A percentile compares a stretch with the other conserved stretches of the same genome.
These are phyloP conservation scores for Isaurus tuberculatus DNA, from an alignment of 92 coral and sea anemone species.

Conservation along the genomic window DNA sequence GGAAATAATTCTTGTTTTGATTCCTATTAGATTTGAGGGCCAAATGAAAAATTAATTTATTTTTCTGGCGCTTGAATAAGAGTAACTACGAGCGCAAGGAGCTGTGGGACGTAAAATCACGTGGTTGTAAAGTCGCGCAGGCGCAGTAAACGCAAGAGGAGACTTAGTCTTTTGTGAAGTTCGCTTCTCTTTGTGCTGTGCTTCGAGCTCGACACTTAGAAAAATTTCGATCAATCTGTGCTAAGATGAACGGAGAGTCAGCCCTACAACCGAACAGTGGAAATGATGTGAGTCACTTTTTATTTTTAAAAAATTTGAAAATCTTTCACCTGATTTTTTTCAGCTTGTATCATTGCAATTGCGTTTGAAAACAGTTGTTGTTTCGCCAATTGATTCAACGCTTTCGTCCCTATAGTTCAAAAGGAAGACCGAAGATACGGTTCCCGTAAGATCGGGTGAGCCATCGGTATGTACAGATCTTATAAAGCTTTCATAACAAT, in stretches of 20 bases:
- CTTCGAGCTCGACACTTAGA: slow-evolving; percentile 96
- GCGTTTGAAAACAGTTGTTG: slow-evolving; percentile 23
- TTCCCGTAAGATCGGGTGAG: slow-evolving; percentile 53
- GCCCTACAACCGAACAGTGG: slow-evolving; percentile 44
- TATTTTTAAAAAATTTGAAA: neutral
- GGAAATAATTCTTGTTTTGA: too few species aligned
- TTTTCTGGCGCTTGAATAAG: too few species aligned
- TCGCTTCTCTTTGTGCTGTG: slow-evolving; percentile 76
- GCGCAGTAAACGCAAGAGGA: slow-evolving; percentile 83
- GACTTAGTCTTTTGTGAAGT: slow-evolving; percentile 81
- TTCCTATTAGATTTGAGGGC: too few species aligned
- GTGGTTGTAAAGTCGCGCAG: slow-evolving; percentile 87
- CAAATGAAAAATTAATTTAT: too few species aligned
- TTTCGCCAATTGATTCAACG: slow-evolving; percentile 2
- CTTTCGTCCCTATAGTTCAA: slow-evolving; percentile 59
- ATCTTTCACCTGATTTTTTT: slow-evolving; percentile 38
- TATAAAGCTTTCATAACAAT: neutral
- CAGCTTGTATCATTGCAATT: slow-evolving; percentile 7
- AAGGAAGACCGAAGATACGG: slow-evolving; percentile 67
- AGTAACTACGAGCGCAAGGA: slow-evolving; percentile 21
- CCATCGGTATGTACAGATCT: slow-evolving; percentile 63
- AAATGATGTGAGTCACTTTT: slow-evolving; percentile 69
- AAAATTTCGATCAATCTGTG: slow-evolving; percentile 74
- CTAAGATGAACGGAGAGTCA: slow-evolving; percentile 87
- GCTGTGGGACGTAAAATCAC: slow-evolving; percentile 24